Conservation (phyloP, 2,113 vertebrate genomes). For the Clupea harengus region DNA sequence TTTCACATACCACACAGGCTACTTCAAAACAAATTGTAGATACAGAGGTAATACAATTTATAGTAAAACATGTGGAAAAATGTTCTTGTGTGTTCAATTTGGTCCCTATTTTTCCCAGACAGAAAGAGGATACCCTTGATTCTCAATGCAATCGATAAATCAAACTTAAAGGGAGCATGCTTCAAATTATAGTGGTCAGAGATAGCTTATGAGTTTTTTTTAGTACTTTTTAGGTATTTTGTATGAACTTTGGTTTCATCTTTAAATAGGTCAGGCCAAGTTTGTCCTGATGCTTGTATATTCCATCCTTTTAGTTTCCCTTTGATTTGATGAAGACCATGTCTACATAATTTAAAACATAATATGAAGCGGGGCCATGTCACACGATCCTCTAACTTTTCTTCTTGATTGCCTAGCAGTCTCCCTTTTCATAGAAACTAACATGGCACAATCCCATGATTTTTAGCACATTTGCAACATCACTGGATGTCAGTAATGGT, state of each 20-base stretch:
- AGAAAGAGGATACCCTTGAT: neutral
- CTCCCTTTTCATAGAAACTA: constrained; percentile 15
- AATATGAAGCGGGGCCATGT: neutral
- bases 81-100: neutral
- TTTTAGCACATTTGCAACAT: neutral
- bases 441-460: constrained; percentile 9
- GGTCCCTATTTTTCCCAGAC: constrained; percentile 10
- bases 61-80: neutral
- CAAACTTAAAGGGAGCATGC: neutral
- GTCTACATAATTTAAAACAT: constrained; percentile 1
- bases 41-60: neutral
- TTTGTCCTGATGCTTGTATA: neutral
- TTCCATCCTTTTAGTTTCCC: neutral
- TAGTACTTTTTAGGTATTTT: neutral
- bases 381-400: neutral
- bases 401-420: constrained; percentile 1
- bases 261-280: neutral
- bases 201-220: neutral
- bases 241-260: neutral
- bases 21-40: neutral
- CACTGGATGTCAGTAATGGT: constrained; percentile 8
- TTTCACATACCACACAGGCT: neutral
- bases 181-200: neutral
- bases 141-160: neutral
- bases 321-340: neutral